Conservation (phyloP, 2,113 vertebrate species). For the Sinocyclocheilus rhinocerous region DNA sequence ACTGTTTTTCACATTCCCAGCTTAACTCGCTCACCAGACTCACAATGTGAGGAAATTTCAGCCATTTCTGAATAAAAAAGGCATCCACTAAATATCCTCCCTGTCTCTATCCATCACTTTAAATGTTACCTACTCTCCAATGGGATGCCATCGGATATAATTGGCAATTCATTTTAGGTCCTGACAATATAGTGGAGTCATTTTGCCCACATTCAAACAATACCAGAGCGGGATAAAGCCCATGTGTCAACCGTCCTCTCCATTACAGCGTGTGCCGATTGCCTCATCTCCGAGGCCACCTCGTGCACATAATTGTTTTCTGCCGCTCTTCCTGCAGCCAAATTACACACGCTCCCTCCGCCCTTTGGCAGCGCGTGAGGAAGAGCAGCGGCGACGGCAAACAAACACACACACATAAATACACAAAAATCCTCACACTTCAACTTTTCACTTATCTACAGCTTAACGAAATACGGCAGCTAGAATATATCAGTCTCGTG, state of each 20-base stretch:
- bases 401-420: constrained; percentile 52
- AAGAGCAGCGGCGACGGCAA: constrained; percentile 26
- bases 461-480: constrained; percentile 68
- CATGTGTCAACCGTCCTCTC: constrained; percentile 80
- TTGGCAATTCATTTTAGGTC: constrained; percentile 81
- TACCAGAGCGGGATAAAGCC: constrained; percentile 74
- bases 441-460: constrained; percentile 73
- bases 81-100: constrained; percentile 72
- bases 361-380: constrained; percentile 37
- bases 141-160: constrained; percentile 75
- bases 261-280: constrained; percentile 79
- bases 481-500: constrained; percentile 62
- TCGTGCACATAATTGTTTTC: constrained; percentile 80
- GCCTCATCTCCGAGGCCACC: constrained; percentile 75
- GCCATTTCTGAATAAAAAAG: constrained; percentile 53
- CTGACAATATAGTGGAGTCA: constrained; percentile 77
- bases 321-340: constrained; percentile 76
- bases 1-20: constrained; percentile 17
- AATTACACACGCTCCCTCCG: constrained; percentile 71
- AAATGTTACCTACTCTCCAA: constrained; percentile 70
- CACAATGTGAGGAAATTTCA: constrained; percentile 36
- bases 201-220: constrained; percentile 78
- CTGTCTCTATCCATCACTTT: constrained; percentile 71
- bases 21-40: not conserved
- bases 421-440: constrained; percentile 56